Evolutionary conservation across 2,888 invertebrate genomes (phyloP).

Genomic region (Oscheius onirici): DNA sequence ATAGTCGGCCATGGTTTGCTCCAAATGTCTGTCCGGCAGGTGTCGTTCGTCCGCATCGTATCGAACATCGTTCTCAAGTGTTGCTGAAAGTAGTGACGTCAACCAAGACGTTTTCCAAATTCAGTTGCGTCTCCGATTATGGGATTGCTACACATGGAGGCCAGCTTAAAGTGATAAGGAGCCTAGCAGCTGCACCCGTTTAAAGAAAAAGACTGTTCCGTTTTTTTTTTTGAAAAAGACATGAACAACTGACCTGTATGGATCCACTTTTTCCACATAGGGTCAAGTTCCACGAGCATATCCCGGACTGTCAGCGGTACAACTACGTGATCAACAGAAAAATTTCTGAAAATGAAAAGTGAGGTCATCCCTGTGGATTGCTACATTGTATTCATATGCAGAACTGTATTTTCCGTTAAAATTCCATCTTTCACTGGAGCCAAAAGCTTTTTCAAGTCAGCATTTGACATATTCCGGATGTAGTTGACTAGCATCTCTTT

Average conservation of each 20-base stretch:
- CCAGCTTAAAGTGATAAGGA: conserved; percentile 16
- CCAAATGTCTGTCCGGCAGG: conserved; percentile 21
- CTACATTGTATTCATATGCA: conserved; percentile 60
- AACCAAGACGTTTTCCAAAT: background rate
- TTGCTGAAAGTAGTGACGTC: conserved; percentile 13
- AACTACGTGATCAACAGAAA: conserved; percentile 62
- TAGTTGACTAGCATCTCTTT: conserved; percentile 51
- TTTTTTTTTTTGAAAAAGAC: background rate
- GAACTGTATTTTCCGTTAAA: conserved; percentile 58
- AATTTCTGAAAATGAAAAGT: conserved; percentile 45
- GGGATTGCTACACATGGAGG: conserved; percentile 24
- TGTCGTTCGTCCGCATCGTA: background rate
- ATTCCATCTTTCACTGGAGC: conserved; percentile 58
- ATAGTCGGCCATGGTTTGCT: conserved; percentile 39
- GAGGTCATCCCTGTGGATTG: background rate
- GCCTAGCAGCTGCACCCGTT: conserved; percentile 16
- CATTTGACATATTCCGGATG: conserved; percentile 51
- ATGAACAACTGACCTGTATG: conserved; percentile 44
- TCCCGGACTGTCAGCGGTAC: conserved; percentile 55
- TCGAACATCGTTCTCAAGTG: conserved; percentile 1
- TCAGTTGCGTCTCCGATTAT: conserved; percentile 3
- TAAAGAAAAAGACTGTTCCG: background rate
- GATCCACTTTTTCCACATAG: conserved; percentile 60
- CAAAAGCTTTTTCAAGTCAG: conserved; percentile 47
- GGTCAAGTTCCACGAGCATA: conserved; percentile 51